These are phyloP conservation scores for Pyrgus malvae DNA, from an alignment of 2,888 invertebrate genomes.

Conservation along the genomic window DNA sequence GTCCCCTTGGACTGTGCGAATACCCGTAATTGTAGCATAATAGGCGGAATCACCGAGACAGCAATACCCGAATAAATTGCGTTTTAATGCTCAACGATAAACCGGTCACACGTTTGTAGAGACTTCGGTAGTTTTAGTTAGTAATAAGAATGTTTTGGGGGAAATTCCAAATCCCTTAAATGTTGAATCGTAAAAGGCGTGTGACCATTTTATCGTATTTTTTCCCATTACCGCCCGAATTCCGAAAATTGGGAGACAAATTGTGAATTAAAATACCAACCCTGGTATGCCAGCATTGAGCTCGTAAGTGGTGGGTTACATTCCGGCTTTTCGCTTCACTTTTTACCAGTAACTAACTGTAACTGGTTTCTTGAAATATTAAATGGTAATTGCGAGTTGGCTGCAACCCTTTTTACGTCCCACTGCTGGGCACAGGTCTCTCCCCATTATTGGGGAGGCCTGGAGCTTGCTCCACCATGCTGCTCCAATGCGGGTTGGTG, in stretches of 20 bases:
- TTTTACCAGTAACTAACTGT: neutral
- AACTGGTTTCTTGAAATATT: neutral
- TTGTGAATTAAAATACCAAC: constrained; percentile 70
- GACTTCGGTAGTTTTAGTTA: neutral
- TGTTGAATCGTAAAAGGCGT: constrained; percentile 39
- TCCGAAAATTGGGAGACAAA: constrained; percentile 66
- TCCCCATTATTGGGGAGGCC: no score
- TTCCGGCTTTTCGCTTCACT: constrained; percentile 1
- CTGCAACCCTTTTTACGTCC: no score
- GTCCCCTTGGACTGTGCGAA: constrained; percentile 14
- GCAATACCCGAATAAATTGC: constrained; percentile 7
- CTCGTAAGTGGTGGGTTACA: constrained; percentile 40
- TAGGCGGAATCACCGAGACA: constrained; percentile 19
- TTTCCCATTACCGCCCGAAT: constrained; percentile 64
- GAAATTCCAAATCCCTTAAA: neutral
- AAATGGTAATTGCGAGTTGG: no score
- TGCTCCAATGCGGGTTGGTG: no score
- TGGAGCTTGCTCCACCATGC: no score
- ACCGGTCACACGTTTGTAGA: neutral
- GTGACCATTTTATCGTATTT: constrained; percentile 45
- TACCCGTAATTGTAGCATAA: constrained; percentile 25
- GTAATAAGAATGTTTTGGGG: neutral
- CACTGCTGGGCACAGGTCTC: no score
- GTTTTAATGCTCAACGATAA: neutral
- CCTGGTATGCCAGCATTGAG: constrained; percentile 43